Evolutionary conservation across 2,797 vertebrate species (phyloP).

Genomic region (Botia almorhae): DNA sequence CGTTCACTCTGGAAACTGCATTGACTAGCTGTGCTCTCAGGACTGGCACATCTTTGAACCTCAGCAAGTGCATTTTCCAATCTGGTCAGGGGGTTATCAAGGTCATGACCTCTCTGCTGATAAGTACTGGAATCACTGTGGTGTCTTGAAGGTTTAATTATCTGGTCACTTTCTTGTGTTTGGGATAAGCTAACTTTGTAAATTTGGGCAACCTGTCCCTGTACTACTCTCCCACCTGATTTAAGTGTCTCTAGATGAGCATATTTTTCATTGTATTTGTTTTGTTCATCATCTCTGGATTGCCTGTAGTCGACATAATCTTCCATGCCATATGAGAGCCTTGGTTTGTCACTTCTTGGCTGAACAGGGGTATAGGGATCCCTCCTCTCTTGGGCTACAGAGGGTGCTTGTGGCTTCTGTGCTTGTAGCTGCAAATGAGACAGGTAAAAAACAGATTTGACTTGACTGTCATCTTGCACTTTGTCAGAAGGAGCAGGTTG

Average conservation of each 20-base stretch:
- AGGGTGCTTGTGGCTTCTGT: slow-evolving; percentile 51
- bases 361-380: slow-evolving; percentile 65
- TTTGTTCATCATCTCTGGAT: slow-evolving; percentile 64
- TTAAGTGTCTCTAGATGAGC: slow-evolving; percentile 63
- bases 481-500: slow-evolving; percentile 65
- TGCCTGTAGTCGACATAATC: slow-evolving; percentile 54
- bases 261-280: slow-evolving; percentile 63
- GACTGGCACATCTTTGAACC: slow-evolving; percentile 72
- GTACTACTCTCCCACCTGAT: slow-evolving; percentile 69
- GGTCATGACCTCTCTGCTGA: slow-evolving; percentile 63
- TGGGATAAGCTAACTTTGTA: slow-evolving; percentile 49
- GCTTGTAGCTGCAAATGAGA: slow-evolving; percentile 63
- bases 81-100: slow-evolving; percentile 76
- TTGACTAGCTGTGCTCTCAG: slow-evolving; percentile 61
- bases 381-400: slow-evolving; percentile 60
- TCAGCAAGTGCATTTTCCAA: slow-evolving; percentile 79
- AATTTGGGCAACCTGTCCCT: slow-evolving; percentile 66
- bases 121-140: slow-evolving; percentile 59
- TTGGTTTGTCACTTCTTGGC: slow-evolving; percentile 69
- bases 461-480: slow-evolving; percentile 68
- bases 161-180: slow-evolving; percentile 59
- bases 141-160: slow-evolving; percentile 65
- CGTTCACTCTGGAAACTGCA: slow-evolving; percentile 61
- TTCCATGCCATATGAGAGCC: slow-evolving; percentile 61
- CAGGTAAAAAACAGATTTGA: slow-evolving; percentile 70